phyloP scores from a whole-genome alignment of 2,888 invertebrate genomes.

The Mylabris sibirica region DNA sequence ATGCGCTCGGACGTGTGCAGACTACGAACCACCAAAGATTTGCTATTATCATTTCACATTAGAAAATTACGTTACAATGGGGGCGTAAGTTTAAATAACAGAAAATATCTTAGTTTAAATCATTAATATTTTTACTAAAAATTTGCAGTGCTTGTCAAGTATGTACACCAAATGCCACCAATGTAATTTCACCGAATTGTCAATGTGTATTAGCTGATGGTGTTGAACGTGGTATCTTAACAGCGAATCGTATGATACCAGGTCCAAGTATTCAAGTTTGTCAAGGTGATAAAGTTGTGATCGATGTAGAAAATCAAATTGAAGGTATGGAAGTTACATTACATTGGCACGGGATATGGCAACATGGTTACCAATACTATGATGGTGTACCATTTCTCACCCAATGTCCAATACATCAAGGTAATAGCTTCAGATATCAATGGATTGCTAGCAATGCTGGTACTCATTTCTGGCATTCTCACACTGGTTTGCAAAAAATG shows the following conservation, averaged over 20 bases:
- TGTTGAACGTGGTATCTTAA: constrained; percentile 85
- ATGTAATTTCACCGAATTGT: constrained; percentile 85
- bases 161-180: constrained; percentile 90
- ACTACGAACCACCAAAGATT: constrained; percentile 84
- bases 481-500: constrained; percentile 87
- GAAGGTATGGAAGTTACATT: constrained; percentile 90
- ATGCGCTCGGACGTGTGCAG: constrained; percentile 85
- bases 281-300: constrained; percentile 88
- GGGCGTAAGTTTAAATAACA: constrained; percentile 92
- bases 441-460: constrained; percentile 86
- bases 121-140: neutral
- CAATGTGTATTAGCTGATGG: constrained; percentile 94
- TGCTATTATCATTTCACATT: constrained; percentile 92
- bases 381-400: constrained; percentile 94
- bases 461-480: constrained; percentile 93
- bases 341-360: constrained; percentile 95
- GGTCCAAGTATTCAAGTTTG: constrained; percentile 95
- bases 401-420: constrained; percentile 90
- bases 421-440: constrained; percentile 90
- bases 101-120: too few species aligned
- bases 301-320: constrained; percentile 90
- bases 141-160: constrained; percentile 83
- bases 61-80: constrained; percentile 86
- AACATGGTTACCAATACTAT: constrained; percentile 85
- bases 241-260: constrained; percentile 92